phyloP scores from a whole-genome alignment of 2,797 vertebrate genomes.

The Masticophis lateralis region DNA sequence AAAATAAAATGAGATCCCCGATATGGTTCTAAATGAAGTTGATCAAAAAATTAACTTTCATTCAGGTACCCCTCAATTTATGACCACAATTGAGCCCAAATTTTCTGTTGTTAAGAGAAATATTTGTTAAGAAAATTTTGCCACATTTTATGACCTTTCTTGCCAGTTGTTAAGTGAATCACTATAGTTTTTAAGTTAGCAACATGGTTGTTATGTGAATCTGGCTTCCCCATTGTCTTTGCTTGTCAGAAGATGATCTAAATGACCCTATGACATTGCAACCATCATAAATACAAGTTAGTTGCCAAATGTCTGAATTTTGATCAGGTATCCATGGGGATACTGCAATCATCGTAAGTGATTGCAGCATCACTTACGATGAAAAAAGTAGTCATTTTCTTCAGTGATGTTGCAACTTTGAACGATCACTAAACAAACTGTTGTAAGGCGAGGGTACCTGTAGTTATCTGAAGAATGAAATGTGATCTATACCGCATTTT shows the following conservation, averaged over 20 bases:
- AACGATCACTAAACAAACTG: neutral
- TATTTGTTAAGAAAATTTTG: neutral
- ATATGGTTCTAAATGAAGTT: neutral
- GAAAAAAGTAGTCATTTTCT: neutral
- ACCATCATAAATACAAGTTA: neutral
- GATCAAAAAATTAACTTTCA: conserved; percentile 25
- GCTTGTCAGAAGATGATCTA: neutral
- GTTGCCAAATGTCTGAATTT: neutral
- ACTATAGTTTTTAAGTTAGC: neutral
- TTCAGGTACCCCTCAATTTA: neutral
- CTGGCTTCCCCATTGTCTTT: neutral
- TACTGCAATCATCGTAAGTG: neutral
- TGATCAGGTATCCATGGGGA: neutral
- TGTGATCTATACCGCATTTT: conserved; percentile 6
- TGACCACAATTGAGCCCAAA: neutral
- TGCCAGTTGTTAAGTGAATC: neutral
- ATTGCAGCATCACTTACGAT: no score
- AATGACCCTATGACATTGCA: neutral
- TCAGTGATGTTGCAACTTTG: neutral
- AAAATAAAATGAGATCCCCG: neutral
- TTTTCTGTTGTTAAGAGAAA: neutral
- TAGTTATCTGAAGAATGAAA: neutral
- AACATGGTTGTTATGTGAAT: neutral
- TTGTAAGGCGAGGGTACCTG: neutral
- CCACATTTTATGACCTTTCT: neutral